These are phyloP conservation scores for Eupeodes latifasciatus DNA, from an alignment of 2,888 invertebrate genomes.

Conservation along the genomic window DNA sequence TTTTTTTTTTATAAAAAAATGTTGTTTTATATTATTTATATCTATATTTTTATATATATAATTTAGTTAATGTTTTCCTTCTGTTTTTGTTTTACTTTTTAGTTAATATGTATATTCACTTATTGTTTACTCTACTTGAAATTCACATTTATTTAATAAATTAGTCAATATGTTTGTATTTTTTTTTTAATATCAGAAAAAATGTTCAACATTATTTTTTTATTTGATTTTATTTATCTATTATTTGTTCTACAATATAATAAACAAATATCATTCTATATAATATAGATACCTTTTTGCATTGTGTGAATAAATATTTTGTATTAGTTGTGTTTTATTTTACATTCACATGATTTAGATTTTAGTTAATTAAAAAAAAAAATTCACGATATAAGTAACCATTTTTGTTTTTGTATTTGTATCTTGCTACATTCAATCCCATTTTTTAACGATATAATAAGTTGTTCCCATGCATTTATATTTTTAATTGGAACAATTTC, in stretches of 20 bases:
- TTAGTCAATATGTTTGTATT: slow-evolving; percentile 64
- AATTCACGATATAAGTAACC: slow-evolving; percentile 57
- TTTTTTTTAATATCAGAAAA: slow-evolving; percentile 79
- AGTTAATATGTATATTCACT: slow-evolving; percentile 73
- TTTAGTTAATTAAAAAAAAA: slow-evolving; percentile 11
- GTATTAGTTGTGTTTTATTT: slow-evolving; percentile 51
- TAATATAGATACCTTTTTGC: slow-evolving; percentile 54
- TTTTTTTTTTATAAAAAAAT: slow-evolving; percentile 54
- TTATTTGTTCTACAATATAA: slow-evolving; percentile 64
- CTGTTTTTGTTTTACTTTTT: slow-evolving; percentile 62
- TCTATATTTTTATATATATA: slow-evolving; percentile 31
- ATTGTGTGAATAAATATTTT: slow-evolving; percentile 60
- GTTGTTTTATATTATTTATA: slow-evolving; percentile 28
- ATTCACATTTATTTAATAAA: slow-evolving; percentile 75
- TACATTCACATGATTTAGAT: slow-evolving; percentile 56
- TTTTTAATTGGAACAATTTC: slow-evolving; percentile 47
- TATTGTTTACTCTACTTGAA: slow-evolving; percentile 68
- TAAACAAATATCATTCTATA: slow-evolving; percentile 71
- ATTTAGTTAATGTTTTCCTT: slow-evolving; percentile 69
- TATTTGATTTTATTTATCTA: slow-evolving; percentile 67
- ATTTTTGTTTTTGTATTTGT: slow-evolving; percentile 10
- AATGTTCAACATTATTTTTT: slow-evolving; percentile 78
- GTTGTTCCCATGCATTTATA: slow-evolving; percentile 65
- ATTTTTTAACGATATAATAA: slow-evolving; percentile 35
- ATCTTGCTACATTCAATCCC: slow-evolving; percentile 49